Base-by-base conservation (phyloP, 2,888 invertebrate species). In the Aspidiotus destructor region DNA sequence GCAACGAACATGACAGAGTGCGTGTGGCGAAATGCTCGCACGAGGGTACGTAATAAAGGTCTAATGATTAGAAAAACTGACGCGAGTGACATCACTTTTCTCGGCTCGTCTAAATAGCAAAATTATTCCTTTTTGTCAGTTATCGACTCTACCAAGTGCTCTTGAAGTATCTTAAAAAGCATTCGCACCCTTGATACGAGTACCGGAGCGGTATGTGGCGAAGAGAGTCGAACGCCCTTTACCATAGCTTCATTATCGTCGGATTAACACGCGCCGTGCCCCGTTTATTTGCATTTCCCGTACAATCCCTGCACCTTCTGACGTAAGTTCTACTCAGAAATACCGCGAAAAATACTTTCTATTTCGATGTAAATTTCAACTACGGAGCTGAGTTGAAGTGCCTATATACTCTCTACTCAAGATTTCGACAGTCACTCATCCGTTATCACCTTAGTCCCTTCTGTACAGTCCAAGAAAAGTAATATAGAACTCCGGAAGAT, bases 271-370 rank as follows among this genome's bases (percentile, higher is more conserved):
- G 65, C 65, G 65, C 58, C 65, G 57, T 65, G 9, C 52, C 15
- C 65, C 57, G 57, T 65, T 65, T 65, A 65, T 65, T 65, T 65
- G 65, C 65, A 65, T 65, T 65, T 65, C 57, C 58, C 58, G 65
- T 57, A 28, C 28, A 65, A 65, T 44, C 57, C 64, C 65, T 58
- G 65, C 57, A 65, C 55, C 28, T 58, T 65, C 58, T 58, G 65
- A 65, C 65, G 28, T 28, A 65, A 65, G 65, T 65, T 65, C 28
- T 42, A 58, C 48, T 41, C 28, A 42, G 41, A 55, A 54, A 64
- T 64, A 55, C 48, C 48, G 48, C 10, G 48, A 13, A 48, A 48
- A 48, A 48, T 28, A 28, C 28, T 48, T 48, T 48, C n/a, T n/a
- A 48, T 48, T 48, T 48, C 48, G 48, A 48, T 48, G 48, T 48